Base-by-base conservation (phyloP, 2,888 invertebrate genomes). In the Hirtodrosophila cameraria region DNA sequence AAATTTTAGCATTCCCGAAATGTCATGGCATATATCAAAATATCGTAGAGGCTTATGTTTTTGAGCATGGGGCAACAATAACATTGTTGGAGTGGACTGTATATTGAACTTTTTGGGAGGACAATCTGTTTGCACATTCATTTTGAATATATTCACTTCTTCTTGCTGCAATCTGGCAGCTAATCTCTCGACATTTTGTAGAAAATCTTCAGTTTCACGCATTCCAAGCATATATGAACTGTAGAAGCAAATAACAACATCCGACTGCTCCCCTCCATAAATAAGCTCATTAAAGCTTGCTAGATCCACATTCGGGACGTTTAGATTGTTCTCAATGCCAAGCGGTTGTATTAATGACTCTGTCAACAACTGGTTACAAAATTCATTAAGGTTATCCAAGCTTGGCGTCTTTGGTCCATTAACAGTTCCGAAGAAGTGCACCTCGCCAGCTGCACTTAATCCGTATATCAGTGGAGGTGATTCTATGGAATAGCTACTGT, bases 221-320 rank as follows among this genome's bases (percentile, higher is more conserved):
- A 20, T 11, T 9, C 12, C 45, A 5, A 43, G 30, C 11, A 36
- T 33, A 7, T 46, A 38, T 6, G 45, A 35, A 15, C 42, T 55
- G 30, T 75, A 79, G 8, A 76, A 62, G 2, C 50, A 52, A 25
- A 84, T 15, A 0, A 68, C 36, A 4, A 76, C 5, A 36, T 79
- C 49, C 7, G 46, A 38, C 6, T 43, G 45, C 13, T 53, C 31
- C 4, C 46, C 39, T 0, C 59, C 35, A 3, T 60, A 57, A 8
- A 84, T 61, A 9, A 77, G 13, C 15, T 79, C 54, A 18, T 68
- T 64, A 36, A 72, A 82, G 28, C 18, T 68, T 5, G 42, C 33
- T 6, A 79, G 58, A 11, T 66, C 53, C 1, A 72, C 30, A 46
- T 72, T 61, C 3, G 55, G 57, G 2, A 80, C 25, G 3, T 15